phyloP scores from a whole-genome alignment of 1,140 invertebrate species.

The Neodiprion virginianus region DNA sequence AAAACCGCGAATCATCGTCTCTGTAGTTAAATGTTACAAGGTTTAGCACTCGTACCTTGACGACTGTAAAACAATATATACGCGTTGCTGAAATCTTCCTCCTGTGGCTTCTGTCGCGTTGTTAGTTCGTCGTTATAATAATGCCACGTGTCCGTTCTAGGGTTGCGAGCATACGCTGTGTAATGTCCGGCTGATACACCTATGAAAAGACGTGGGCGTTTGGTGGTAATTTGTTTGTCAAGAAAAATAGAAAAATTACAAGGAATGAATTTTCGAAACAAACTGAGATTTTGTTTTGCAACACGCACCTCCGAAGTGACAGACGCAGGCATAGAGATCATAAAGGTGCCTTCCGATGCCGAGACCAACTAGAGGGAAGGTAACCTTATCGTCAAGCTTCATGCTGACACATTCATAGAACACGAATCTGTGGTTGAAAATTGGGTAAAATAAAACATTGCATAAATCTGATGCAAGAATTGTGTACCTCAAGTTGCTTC shows the following conservation, averaged over 20 bases:
- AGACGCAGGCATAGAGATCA: slow-evolving; percentile 74
- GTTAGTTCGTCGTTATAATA: slow-evolving; percentile 75
- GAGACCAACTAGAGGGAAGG: slow-evolving; percentile 69
- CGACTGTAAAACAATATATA: slow-evolving; percentile 76
- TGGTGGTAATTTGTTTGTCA: neutral
- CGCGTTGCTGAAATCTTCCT: slow-evolving; percentile 71
- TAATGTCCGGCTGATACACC: slow-evolving; percentile 75
- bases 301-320: slow-evolving; percentile 73
- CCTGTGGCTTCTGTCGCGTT: slow-evolving; percentile 65
- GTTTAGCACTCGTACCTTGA: slow-evolving; percentile 62
- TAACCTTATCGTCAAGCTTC: slow-evolving; percentile 74
- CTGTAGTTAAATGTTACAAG: slow-evolving; percentile 54
- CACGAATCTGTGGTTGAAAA: slow-evolving; percentile 66
- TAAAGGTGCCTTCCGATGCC: slow-evolving; percentile 63
- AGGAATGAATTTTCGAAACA: neutral
- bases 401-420: slow-evolving; percentile 74
- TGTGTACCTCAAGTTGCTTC: neutral
- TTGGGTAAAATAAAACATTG: neutral
- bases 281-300: neutral
- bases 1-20: no score
- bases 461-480: neutral
- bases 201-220: slow-evolving; percentile 43
- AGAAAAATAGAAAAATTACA: slow-evolving; percentile 6
- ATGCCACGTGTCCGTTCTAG: slow-evolving; percentile 69
- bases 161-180: slow-evolving; percentile 72